Percentiles rank a stretch among this genome's conserved stretches.
These are phyloP conservation scores for Ypsolopha scabrella DNA, from an alignment of 2,888 invertebrate genomes.

Conservation along the genomic window DNA sequence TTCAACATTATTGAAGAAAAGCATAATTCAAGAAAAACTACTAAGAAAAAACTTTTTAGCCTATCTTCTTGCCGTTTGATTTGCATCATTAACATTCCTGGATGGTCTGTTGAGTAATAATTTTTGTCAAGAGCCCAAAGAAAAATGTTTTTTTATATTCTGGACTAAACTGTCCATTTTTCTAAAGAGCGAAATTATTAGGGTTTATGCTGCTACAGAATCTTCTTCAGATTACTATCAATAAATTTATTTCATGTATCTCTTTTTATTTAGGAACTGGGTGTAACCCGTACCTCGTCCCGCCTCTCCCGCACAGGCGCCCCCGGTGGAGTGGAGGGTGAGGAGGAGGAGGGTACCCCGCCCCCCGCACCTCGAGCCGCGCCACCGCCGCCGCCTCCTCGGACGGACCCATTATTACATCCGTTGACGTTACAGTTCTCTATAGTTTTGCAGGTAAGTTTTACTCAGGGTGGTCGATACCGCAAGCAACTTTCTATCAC, in stretches of 20 bases:
- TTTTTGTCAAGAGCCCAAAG: no score
- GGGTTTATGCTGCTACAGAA: no score
- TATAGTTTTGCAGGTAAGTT: background rate
- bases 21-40: no score
- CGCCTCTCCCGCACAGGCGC: slow-evolving; percentile 77
- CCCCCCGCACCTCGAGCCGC: slow-evolving; percentile 22
- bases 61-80: no score
- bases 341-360: slow-evolving; percentile 60
- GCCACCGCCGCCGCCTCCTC: slow-evolving; percentile 24
- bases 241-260: no score
- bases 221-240: no score
- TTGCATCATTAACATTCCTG: no score
- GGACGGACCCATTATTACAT: slow-evolving; percentile 80
- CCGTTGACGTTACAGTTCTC: slow-evolving; percentile 87
- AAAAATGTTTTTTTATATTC: no score
- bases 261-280: slow-evolving; percentile 70
- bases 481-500: no score
- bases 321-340: slow-evolving; percentile 52
- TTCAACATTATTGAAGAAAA: background rate
- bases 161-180: no score
- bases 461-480: background rate
- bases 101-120: no score
- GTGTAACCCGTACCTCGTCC: slow-evolving; percentile 85
- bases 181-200: no score
- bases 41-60: background rate